Evolutionary conservation across 2,888 invertebrate genomes (phyloP).

Genomic region (Coremacera marginata): DNA sequence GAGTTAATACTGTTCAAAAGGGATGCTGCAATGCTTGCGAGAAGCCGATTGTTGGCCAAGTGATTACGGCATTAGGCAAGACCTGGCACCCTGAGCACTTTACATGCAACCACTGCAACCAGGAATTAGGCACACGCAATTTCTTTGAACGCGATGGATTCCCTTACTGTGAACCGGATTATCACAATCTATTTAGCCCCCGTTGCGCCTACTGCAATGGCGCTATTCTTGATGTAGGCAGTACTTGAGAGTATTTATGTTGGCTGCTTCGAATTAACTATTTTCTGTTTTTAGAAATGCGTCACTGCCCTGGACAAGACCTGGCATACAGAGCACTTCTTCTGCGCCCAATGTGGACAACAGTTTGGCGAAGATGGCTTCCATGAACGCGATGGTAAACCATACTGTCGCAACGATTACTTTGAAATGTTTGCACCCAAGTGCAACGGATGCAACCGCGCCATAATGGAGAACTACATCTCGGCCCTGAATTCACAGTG

Average conservation of each 20-base stretch:
- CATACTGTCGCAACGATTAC: slow-evolving; percentile 96
- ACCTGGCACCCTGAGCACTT: slow-evolving; percentile 99
- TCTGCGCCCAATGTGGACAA: slow-evolving; percentile 97
- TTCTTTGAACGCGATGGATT: slow-evolving; percentile 98
- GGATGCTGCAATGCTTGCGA: slow-evolving; percentile 99
- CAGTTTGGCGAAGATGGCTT: slow-evolving; percentile 98
- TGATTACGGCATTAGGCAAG: slow-evolving; percentile 91
- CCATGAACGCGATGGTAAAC: slow-evolving; percentile 95
- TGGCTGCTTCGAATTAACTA: neutral
- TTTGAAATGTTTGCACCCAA: slow-evolving; percentile 98
- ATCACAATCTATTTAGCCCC: slow-evolving; percentile 98
- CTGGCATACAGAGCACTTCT: slow-evolving; percentile 99
- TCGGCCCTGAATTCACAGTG: slow-evolving; percentile 97
- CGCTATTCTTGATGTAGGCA: slow-evolving; percentile 93
- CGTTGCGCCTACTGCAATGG: slow-evolving; percentile 99
- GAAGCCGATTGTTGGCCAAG: slow-evolving; percentile 98
- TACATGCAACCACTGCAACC: slow-evolving; percentile 96
- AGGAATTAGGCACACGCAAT: slow-evolving; percentile 96
- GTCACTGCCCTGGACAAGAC: slow-evolving; percentile 97
- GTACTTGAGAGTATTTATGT: neutral
- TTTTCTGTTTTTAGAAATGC: slow-evolving; percentile 84
- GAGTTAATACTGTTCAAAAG: slow-evolving; percentile 98
- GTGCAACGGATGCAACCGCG: slow-evolving; percentile 94
- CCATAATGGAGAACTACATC: slow-evolving; percentile 98
- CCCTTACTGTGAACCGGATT: slow-evolving; percentile 98